phyloP scores from a whole-genome alignment of 2,888 invertebrate species.

The Heliconius erato region DNA sequence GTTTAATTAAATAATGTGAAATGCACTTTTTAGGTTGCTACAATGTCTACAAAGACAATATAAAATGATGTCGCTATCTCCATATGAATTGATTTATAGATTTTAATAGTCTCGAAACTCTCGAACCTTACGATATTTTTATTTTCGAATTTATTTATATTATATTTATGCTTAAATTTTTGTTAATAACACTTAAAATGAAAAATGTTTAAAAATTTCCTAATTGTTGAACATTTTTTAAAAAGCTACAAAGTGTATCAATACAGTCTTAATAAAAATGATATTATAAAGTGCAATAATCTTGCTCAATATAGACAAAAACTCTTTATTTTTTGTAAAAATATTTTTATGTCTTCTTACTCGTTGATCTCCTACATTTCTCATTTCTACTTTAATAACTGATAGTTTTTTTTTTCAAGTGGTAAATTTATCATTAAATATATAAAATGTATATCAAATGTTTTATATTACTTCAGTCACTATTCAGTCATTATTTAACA shows the following conservation, averaged over 20 bases:
- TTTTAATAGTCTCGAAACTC: no score
- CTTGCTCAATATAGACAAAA: conserved; percentile 14
- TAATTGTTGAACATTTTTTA: neutral
- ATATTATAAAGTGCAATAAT: neutral
- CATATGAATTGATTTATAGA: no score
- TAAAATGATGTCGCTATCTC: neutral
- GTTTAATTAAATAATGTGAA: neutral
- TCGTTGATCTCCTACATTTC: neutral
- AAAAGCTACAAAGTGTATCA: neutral
- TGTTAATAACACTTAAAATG: no score
- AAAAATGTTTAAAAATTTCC: neutral
- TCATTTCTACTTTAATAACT: neutral
- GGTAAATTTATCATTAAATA: neutral
- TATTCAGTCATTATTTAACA: neutral
- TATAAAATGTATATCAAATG: no score
- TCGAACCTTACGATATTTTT: no score
- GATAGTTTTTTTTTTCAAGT: neutral
- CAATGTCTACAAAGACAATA: neutral
- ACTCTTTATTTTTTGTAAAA: neutral
- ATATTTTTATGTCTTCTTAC: neutral
- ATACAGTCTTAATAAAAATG: neutral
- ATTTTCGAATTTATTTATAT: no score
- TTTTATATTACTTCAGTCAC: no score
- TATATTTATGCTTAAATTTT: no score
- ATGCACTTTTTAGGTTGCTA: neutral